Conservation (phyloP, 2,797 vertebrate genomes). For the Cynodonichthys magdalenae region DNA sequence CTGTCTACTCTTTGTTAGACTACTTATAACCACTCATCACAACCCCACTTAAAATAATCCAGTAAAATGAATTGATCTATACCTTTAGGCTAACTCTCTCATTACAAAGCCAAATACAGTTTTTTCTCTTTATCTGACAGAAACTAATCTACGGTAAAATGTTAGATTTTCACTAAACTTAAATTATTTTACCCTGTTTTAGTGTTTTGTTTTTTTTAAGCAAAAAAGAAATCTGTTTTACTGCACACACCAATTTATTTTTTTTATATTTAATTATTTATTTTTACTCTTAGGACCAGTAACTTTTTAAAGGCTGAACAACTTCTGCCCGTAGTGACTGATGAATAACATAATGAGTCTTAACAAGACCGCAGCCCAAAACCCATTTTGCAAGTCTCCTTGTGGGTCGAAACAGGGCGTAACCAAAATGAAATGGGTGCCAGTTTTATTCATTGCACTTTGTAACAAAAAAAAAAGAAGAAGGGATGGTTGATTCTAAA, state of each 20-base stretch:
- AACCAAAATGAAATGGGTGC: conserved; percentile 66
- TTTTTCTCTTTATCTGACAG: not conserved
- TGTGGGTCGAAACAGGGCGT: conserved; percentile 73
- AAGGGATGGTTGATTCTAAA: conserved; percentile 80
- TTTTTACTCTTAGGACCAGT: conserved; percentile 27
- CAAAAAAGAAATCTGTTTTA: conserved; percentile 24
- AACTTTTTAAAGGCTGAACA: conserved; percentile 19
- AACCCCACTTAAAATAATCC: not conserved
- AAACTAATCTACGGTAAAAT: conserved; percentile 5
- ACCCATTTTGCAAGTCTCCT: conserved; percentile 51
- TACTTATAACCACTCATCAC: not conserved
- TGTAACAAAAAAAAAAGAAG: conserved; percentile 65
- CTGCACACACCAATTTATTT: conserved; percentile 29
- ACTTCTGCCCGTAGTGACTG: conserved; percentile 20
- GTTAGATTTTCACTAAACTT: conserved; percentile 17
- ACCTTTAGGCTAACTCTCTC: not conserved
- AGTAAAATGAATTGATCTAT: not conserved
- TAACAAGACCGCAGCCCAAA: conserved; percentile 24
- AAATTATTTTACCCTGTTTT: conserved; percentile 69
- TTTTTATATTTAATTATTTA: conserved; percentile 10
- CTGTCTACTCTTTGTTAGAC: not conserved
- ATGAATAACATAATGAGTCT: conserved; percentile 32
- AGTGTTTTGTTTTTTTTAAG: conserved; percentile 34
- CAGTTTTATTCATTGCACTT: conserved; percentile 84
- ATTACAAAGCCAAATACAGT: not conserved